Base-by-base conservation (phyloP, 2,888 invertebrate species). In the Carpatolechia fugitivella region DNA sequence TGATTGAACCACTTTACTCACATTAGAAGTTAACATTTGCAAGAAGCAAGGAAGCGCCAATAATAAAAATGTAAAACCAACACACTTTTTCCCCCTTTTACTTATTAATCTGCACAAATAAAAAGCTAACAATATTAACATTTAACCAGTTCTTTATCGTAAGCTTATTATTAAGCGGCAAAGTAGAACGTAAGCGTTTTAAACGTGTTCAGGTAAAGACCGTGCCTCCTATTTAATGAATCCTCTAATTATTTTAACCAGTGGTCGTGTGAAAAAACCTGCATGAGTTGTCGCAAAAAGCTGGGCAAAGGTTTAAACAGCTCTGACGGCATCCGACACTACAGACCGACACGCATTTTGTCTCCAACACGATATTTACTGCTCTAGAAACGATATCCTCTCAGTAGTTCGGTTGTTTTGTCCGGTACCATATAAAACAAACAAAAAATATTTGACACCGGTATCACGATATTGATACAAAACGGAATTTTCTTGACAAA, bases 201-300 rank as follows among this genome's bases (percentile, higher is more conserved):
- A 68, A 60, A 57, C 60, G 61, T 68, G 66, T 68, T 69, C 56
- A 61, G 69, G 67, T 70, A 70, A 70, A 70, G 72, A 71, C 70
- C 71, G 72, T 71, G 74, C 69, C 71, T 72, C 24, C 49, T 46
- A 68, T 60, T 65, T 73, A 78, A 80, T 75, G 69, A 72, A 76
- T 72, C 71, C 69, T 74, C 72, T 84, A 82, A 83, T 82, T 82
- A 80, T 78, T 82, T 76, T 76, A 76, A 78, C 72, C 65, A 70
- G 71, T 61, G 66, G 56, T 58, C 57, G 64, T 66, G 57, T 64
- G 69, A 72, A 78, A 79, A 78, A 80, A 74, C 69, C 63, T 62
- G 65, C 66, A 58, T 59, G 60, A 47, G 56, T 53, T 60, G 61
- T 59, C 51, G 65, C 68, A 76, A 76, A 74, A 80, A 77, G 66